Base-by-base conservation (phyloP, 92 coral and sea anemone genomes). In the Virgularia gustaviana region DNA sequence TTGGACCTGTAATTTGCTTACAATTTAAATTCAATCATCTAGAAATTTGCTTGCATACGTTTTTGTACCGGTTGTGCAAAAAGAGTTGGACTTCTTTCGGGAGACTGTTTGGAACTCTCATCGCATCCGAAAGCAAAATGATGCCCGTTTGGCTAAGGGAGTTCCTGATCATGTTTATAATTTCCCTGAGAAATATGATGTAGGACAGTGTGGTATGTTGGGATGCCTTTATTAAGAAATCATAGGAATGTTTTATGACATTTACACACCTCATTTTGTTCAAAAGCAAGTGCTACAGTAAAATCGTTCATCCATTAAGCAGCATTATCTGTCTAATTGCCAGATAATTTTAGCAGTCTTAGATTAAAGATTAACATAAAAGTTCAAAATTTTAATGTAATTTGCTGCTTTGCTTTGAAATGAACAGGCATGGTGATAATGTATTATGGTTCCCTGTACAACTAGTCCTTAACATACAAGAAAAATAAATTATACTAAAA, bases 101-200 rank as follows among this genome's bases (percentile, higher is more conserved):
- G 72, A 65, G 19, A 65, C 72, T 65, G 54, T 65, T 3, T 65
- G 72, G 72, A 65, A 65, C 29, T 65, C 72, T 2, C 72, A 65
- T 37, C 53, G 54, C 30, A 19, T 65, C n/a, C 5, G 72, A 19
- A 8, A 22, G 1, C 72, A 65, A 25, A 19, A 34, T 2, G 54
- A 65, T 65, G 72, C 72, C 3, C 72, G 33, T 1, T 37, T 65
- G 55, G 54, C 72, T 7, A 65, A 65, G 15, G 72, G 55, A 19
- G 18, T 65, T 1, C 72, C 72, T 1, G 32, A 65, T 10, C 70
- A 63, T 33, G 1, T 63, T 33, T 63, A 2, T 42, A 18, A 9
- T n/a, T 63, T 63, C 25, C 72, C 72, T 39, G 72, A 65, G 33
- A 2, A 43, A 23, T 42, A 39, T 65, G 54, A 41, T 3, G 72